Evolutionary conservation across 2,797 vertebrate genomes (phyloP), one percentile per base, ranked within the genome.

Genomic region (Lepidocolaptes lacrymiger): DNA sequence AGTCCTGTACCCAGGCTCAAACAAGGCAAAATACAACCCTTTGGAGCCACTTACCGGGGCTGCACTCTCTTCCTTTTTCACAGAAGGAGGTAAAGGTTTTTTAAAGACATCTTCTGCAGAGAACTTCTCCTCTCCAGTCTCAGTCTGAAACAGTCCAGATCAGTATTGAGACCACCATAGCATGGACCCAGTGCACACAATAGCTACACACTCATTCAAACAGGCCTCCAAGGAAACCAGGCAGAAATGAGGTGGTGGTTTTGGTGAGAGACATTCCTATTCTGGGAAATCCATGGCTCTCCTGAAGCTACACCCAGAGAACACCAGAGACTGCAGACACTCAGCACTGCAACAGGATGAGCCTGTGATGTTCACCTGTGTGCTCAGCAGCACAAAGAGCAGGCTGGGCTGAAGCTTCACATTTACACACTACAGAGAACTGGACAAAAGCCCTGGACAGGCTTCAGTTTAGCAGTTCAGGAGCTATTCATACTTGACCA

Each of bases 51-150:
- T 98, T 97, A 99, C 99, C 56, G 99, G 99, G 68, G 98, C 97
- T 32, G 98, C 94, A 36, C 94, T 97, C 90, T 98, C 98, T 49
- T 99, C 99, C 72, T 99, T 99, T 46, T 99, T 99, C 97, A 98
- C 98, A 18, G 97, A 95, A 39, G 99, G 99, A 93, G 99, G 98
- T 51, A 99, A 96, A 32, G 99, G 99, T 87, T 99, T 99, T 98
- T 99, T 99, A 96, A 99, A 99, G 78, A 99, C 98, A 24, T 99
- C 99, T 76, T 99, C 99, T 61, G 96, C 96, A 67, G 97, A 85
- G 15, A 94, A 74, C 58, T 96, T 97, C 82, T 95, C 98, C 66
- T 98, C 98, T 92, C 69, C 95, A 76, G 92, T 30, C 54, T 97
- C 97, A 87, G 97, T 97, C 97, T 98, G 97, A 96, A 98, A 98